Evolutionary conservation across 2,113 vertebrate genomes (phyloP), one percentile per base, ranked within the genome.

Genomic region (Nannospalax galili): DNA sequence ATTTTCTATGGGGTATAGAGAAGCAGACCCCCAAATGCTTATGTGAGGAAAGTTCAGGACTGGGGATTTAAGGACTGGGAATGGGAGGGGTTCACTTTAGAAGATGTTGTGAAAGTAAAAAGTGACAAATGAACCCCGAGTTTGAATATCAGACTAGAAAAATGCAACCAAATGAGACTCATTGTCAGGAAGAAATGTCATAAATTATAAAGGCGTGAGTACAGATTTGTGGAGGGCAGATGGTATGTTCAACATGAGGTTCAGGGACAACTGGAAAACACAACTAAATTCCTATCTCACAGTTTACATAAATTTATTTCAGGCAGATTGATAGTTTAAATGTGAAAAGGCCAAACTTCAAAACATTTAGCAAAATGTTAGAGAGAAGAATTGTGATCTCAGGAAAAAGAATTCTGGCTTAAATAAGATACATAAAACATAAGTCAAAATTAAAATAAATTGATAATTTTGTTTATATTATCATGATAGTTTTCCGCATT

Each of bases 321-420:
- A 80, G 77, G 75, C 11, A 73, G 40, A 64, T 60, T 77, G 60
- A 88, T 80, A n/a, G 20, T 32, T 35, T 88, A 35, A 58, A 74
- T 84, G 32, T n/a, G 35, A 94, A 84, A 89, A 88, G 67, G 7
- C 14, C 88, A 56, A 19, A 11, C 24, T 87, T 92, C 7, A 85
- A 60, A 92, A 64, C 32, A 86, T 20, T 69, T 84, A 69, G 8
- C 26, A 88, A 87, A 87, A 84, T 70, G 45, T 58, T 75, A 22
- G 65, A 84, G 77, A 82, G 48, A 79, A 92, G 78, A 30, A 79
- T 78, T 48, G 62, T 72, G 42, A 89, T 74, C 90, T 94, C n/a
- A 69, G 48, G 24, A 20, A 45, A 58, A 37, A 42, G 45, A 6
- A 64, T 0, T 20, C 7, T 75, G 60, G 58, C 60, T 82, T 70